Percentiles rank a stretch among this genome's conserved stretches.
Evolutionary conservation across 1,140 invertebrate genomes (phyloP).

Genomic region (Helicorthomorpha holstii): DNA sequence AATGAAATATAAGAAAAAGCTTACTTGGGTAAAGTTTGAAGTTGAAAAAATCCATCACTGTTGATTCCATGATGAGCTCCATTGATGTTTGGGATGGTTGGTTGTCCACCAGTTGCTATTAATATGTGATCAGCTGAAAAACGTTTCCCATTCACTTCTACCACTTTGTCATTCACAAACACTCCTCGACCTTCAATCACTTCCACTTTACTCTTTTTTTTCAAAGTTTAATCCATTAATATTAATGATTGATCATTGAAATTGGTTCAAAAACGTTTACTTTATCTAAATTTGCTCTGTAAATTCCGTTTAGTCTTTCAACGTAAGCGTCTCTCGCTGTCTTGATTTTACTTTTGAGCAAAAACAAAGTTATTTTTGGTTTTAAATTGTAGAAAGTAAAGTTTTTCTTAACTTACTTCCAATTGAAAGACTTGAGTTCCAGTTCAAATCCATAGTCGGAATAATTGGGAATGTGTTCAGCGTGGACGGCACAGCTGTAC

Average conservation of each 20-base stretch:
- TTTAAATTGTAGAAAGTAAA: not conserved
- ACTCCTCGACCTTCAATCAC: slow-evolving; percentile 27
- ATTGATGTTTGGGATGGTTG: not conserved
- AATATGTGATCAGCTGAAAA: not conserved
- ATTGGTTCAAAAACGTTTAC: too few relatives aligned
- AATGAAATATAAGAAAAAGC: not conserved
- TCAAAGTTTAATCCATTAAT: too few relatives aligned
- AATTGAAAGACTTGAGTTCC: slow-evolving; percentile 28
- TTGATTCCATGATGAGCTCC: not conserved
- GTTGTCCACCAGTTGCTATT: not conserved
- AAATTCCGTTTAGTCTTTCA: slow-evolving; percentile 33
- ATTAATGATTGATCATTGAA: too few relatives aligned
- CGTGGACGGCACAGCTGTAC: slow-evolving; percentile 33
- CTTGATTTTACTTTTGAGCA: slow-evolving; percentile 28
- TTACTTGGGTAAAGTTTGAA: not conserved
- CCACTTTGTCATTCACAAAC: slow-evolving; percentile 25
- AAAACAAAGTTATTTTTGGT: slow-evolving; percentile 3
- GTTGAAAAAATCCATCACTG: not conserved
- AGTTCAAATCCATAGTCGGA: slow-evolving; percentile 35
- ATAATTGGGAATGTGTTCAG: slow-evolving; percentile 28
- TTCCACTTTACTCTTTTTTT: slow-evolving; percentile 33
- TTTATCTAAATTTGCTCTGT: slow-evolving; percentile 31
- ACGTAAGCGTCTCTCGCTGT: slow-evolving; percentile 33
- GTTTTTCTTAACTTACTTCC: slow-evolving; percentile 28
- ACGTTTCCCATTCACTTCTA: slow-evolving; percentile 24